phyloP scores from a whole-genome alignment of 2,888 invertebrate genomes.

The Fissipunctia ypsillon region DNA sequence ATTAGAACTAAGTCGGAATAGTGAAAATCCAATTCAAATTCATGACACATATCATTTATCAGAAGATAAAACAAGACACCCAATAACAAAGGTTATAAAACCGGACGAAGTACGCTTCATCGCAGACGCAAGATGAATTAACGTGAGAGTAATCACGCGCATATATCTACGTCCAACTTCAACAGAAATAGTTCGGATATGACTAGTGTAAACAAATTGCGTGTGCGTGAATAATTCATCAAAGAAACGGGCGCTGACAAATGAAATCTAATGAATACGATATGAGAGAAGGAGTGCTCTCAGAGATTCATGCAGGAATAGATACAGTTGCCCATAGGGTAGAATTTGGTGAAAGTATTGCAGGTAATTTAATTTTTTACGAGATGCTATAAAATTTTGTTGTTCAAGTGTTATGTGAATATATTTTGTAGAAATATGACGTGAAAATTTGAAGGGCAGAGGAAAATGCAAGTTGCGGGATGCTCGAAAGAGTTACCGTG shows the following conservation, averaged over 20 bases:
- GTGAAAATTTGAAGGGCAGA: not conserved
- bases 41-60: constrained; percentile 37
- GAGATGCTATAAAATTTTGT: constrained; percentile 48
- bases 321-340: constrained; percentile 64
- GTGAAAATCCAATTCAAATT: constrained; percentile 29
- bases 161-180: constrained; percentile 75
- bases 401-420: constrained; percentile 13
- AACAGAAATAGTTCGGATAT: constrained; percentile 76
- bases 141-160: constrained; percentile 72
- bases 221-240: constrained; percentile 87
- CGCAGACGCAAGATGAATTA: constrained; percentile 57
- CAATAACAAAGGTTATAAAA: constrained; percentile 55
- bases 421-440: not conserved
- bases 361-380: constrained; percentile 60
- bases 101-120: constrained; percentile 47
- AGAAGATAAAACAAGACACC: constrained; percentile 33
- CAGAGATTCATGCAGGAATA: constrained; percentile 77
- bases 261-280: constrained; percentile 89
- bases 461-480: not conserved
- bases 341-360: constrained; percentile 63
- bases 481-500: too few species aligned
- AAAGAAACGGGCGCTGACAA: constrained; percentile 86
- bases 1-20: not conserved
- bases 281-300: constrained; percentile 81
- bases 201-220: constrained; percentile 86